Base-by-base conservation (phyloP, 1,140 invertebrate species). In the Archivesica marissinica region DNA sequence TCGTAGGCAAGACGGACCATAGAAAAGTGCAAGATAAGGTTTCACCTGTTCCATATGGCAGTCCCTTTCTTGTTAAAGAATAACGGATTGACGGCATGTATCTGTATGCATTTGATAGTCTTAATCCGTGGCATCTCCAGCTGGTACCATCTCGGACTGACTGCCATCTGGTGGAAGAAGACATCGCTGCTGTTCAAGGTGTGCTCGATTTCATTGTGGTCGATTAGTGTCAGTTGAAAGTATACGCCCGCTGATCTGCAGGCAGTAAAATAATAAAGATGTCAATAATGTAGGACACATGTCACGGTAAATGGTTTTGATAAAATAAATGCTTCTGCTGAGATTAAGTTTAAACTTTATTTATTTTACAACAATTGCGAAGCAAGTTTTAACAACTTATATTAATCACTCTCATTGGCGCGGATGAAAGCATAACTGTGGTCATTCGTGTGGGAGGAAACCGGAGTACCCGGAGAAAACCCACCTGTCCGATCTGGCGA, bases 1-100 rank as follows among this genome's bases (percentile, higher is more conserved):
- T n/a, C n/a, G n/a, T n/a, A n/a, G n/a, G n/a, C n/a, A n/a, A n/a
- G n/a, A n/a, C n/a, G n/a, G n/a, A n/a, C n/a, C n/a, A n/a, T n/a
- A n/a, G n/a, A n/a, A n/a, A n/a, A n/a, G n/a, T n/a, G n/a, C n/a
- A n/a, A n/a, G n/a, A n/a, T n/a, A n/a, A n/a, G n/a, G n/a, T n/a
- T n/a, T n/a, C n/a, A 91, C 91, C 90, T 89, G 75, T 89, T 88
- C 28, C 28, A 56, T 2, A 89, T 38, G 20, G 85, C 86, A 33
- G 80, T 81, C 23, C 89, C 89, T 39, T 87, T 80, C 13, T 75
- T 78, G 35, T 47, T 54, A 52, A 88, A 90, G 76, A 92, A 91
- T 17, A 92, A 61, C 0, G 91, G 91, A 76, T 90, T 90, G 35
- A 88, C 75, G 11, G 89, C 81, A 74, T 88, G 86, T 1, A 92